A percentile compares a stretch with the other conserved stretches of the same genome.
Evolutionary conservation across 2,888 invertebrate genomes (phyloP).

Genomic region (Colostygia pectinataria): DNA sequence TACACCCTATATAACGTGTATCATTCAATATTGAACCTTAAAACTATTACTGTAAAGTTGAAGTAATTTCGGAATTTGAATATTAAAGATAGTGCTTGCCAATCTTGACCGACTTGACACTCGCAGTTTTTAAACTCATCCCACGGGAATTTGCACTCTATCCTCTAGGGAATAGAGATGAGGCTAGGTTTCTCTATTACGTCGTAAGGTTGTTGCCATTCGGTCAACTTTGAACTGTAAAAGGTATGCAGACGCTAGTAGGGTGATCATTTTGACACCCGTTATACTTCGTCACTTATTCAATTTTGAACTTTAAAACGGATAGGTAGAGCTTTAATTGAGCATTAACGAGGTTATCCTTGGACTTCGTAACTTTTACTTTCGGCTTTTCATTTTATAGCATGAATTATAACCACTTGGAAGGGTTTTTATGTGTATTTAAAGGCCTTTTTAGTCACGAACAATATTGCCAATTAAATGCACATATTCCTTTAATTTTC

Average conservation of each 20-base stretch:
- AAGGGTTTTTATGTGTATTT: too few species aligned
- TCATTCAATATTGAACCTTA: slow-evolving; percentile 7
- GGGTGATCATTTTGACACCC: slow-evolving; percentile 25
- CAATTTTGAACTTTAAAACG: slow-evolving; percentile 6
- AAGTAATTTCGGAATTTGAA: background rate
- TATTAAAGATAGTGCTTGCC: slow-evolving; percentile 20
- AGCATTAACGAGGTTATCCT: background rate
- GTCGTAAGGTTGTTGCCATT: slow-evolving; percentile 1
- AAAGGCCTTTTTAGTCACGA: too few species aligned
- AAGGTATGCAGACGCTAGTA: slow-evolving; percentile 23
- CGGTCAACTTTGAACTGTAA: slow-evolving; percentile 23
- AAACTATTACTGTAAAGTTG: background rate
- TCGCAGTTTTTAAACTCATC: slow-evolving; percentile 12
- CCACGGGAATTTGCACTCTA: slow-evolving; percentile 20
- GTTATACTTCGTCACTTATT: slow-evolving; percentile 4
- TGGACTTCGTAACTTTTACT: too few species aligned
- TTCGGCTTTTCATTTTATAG: too few species aligned
- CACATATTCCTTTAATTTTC: too few species aligned
- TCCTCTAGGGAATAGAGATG: slow-evolving; percentile 13
- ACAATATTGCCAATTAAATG: too few species aligned
- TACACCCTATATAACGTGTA: slow-evolving; percentile 1
- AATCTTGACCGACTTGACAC: slow-evolving; percentile 23
- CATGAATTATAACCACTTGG: too few species aligned
- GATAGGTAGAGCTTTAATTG: background rate
- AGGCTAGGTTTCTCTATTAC: slow-evolving; percentile 17